These are phyloP conservation scores for Aythya fuligula DNA, from an alignment of 2,797 vertebrate species.

Conservation along the genomic window DNA sequence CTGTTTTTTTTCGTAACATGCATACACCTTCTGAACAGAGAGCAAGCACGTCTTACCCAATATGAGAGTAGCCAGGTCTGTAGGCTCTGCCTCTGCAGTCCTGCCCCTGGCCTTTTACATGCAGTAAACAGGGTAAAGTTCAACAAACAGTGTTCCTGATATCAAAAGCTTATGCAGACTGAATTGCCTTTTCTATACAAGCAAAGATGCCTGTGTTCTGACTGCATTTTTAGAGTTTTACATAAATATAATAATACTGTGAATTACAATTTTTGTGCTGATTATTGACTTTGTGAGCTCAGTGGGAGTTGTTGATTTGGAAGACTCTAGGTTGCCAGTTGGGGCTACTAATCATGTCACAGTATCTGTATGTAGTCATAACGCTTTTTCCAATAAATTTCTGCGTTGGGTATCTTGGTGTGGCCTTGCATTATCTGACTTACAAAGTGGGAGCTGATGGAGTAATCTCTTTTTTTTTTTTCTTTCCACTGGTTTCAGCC, in stretches of 20 bases:
- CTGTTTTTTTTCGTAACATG: background rate
- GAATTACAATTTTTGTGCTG: background rate
- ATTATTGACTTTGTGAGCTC: background rate
- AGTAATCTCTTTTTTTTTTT: background rate
- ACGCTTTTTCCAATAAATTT: background rate
- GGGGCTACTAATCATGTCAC: background rate
- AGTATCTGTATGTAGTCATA: background rate
- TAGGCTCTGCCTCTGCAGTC: background rate
- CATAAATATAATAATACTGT: background rate
- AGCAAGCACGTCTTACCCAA: background rate
- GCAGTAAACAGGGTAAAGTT: background rate
- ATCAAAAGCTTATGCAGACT: background rate
- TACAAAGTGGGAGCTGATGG: background rate
- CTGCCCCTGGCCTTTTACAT: background rate
- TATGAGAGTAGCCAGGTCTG: background rate
- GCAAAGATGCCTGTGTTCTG: background rate
- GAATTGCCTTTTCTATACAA: background rate
- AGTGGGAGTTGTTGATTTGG: conserved; percentile 1
- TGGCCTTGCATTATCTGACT: background rate
- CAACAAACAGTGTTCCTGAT: background rate
- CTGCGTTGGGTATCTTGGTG: background rate
- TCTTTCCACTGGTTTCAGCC: background rate
- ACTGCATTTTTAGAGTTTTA: background rate
- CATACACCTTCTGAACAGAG: background rate
- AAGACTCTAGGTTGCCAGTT: background rate